These are phyloP conservation scores for Coecobrya sp. DNA, from an alignment of 2,888 invertebrate species.

Conservation along the genomic window DNA sequence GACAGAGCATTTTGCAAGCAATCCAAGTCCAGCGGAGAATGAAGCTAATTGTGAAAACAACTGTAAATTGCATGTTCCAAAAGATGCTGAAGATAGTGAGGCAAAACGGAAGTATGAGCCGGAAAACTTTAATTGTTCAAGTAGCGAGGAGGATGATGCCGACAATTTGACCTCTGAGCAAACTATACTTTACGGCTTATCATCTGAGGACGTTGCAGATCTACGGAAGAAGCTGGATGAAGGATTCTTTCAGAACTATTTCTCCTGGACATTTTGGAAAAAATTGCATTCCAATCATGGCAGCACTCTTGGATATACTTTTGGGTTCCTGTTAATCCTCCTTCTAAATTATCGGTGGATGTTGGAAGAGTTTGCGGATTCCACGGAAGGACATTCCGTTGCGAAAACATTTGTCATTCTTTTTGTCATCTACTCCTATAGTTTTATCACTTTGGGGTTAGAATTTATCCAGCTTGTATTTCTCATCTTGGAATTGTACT, in stretches of 20 bases:
- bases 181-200: not conserved
- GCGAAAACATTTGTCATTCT: conserved; percentile 70
- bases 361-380: conserved; percentile 42
- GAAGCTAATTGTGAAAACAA: too few relatives aligned
- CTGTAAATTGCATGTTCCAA: too few relatives aligned
- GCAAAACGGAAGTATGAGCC: too few relatives aligned
- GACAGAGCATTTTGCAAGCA: too few relatives aligned
- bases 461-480: conserved; percentile 4
- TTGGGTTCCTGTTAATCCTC: conserved; percentile 51
- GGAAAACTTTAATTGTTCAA: too few relatives aligned
- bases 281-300: conserved; percentile 33
- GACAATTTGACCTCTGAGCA: too few relatives aligned
- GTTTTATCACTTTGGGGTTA: conserved; percentile 57
- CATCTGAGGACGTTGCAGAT: conserved; percentile 4
- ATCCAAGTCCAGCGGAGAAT: too few relatives aligned
- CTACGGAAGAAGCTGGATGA: not conserved
- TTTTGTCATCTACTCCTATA: conserved; percentile 56
- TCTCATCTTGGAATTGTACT: not conserved
- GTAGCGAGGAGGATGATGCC: too few relatives aligned
- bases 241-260: conserved; percentile 15
- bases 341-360: conserved; percentile 58
- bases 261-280: conserved; percentile 39
- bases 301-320: conserved; percentile 8
- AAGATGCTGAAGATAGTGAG: too few relatives aligned
- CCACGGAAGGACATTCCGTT: conserved; percentile 62